These are phyloP conservation scores for Gryon sp. DNA, from an alignment of 1,140 invertebrate genomes.

Conservation along the genomic window DNA sequence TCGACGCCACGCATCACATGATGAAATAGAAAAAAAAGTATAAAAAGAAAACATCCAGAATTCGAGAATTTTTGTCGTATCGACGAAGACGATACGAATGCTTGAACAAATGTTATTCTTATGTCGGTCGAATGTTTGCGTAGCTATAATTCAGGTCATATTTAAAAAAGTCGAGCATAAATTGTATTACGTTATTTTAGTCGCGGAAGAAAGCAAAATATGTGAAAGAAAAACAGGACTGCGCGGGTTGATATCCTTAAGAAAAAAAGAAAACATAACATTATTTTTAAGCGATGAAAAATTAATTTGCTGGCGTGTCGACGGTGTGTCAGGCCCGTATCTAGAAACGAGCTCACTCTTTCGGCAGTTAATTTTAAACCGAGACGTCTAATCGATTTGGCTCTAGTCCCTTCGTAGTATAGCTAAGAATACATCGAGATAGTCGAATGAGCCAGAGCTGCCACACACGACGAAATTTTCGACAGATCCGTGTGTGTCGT, in stretches of 20 bases:
- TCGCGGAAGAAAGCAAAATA: conserved; percentile 34
- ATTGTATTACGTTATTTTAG: conserved; percentile 44
- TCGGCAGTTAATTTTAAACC: conserved; percentile 69
- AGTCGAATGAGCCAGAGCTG: conserved; percentile 64
- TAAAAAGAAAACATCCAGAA: conserved; percentile 1
- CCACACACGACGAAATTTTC: conserved; percentile 61
- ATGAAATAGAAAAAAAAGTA: conserved; percentile 11
- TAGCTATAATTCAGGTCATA: conserved; percentile 52
- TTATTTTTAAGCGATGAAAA: conserved; percentile 57
- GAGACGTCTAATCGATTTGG: conserved; percentile 72
- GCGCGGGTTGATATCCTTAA: conserved; percentile 24
- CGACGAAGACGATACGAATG: background rate
- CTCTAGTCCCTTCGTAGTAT: conserved; percentile 67
- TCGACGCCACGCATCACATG: conserved; percentile 41
- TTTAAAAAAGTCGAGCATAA: conserved; percentile 43
- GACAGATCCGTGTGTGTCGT: conserved; percentile 48
- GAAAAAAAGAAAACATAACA: conserved; percentile 25
- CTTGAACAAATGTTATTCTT: conserved; percentile 49
- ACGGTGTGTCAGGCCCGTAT: conserved; percentile 52
- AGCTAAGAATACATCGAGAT: conserved; percentile 66
- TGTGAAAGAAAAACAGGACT: conserved; percentile 41
- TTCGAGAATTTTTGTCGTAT: conserved; percentile 5
- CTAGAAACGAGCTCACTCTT: conserved; percentile 61
- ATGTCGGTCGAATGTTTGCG: conserved; percentile 26
- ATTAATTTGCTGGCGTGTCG: conserved; percentile 51